Conservation (phyloP, 1,140 invertebrate genomes). For the Lasaia peninsularis region DNA sequence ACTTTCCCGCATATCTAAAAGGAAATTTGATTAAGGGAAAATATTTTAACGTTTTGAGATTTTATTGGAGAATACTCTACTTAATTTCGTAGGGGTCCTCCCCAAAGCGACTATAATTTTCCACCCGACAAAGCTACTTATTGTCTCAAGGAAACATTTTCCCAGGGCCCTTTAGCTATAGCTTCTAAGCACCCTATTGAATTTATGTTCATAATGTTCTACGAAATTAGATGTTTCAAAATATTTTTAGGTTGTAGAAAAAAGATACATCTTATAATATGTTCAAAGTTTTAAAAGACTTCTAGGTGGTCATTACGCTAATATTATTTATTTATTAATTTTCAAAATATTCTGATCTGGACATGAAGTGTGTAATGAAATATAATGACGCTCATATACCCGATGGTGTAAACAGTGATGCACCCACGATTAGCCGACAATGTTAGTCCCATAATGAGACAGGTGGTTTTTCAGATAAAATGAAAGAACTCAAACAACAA, state of each 20-base stretch:
- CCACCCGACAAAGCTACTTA: constrained; percentile 57
- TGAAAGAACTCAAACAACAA: no score
- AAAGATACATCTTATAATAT: no score
- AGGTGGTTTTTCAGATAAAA: no score
- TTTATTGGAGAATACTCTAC: constrained; percentile 22
- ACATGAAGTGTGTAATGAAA: no score
- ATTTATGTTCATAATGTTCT: constrained; percentile 21
- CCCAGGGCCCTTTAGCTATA: constrained; percentile 27
- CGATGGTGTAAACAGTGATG: no score
- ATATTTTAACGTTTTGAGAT: constrained; percentile 14
- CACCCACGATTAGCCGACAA: no score
- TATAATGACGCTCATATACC: no score
- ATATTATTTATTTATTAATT: no score
- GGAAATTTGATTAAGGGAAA: not conserved
- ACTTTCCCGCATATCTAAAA: not conserved
- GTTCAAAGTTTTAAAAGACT: no score
- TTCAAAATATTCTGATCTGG: no score
- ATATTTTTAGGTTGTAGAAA: not conserved
- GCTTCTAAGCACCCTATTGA: constrained; percentile 44
- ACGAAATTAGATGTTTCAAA: not conserved
- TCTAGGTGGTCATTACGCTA: no score
- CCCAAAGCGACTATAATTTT: constrained; percentile 68
- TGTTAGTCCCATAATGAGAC: no score
- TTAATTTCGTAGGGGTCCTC: constrained; percentile 27
- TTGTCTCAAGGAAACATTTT: constrained; percentile 54